Conservation (phyloP, 2,113 vertebrate genomes). For the Psittacula cyanocephala region DNA sequence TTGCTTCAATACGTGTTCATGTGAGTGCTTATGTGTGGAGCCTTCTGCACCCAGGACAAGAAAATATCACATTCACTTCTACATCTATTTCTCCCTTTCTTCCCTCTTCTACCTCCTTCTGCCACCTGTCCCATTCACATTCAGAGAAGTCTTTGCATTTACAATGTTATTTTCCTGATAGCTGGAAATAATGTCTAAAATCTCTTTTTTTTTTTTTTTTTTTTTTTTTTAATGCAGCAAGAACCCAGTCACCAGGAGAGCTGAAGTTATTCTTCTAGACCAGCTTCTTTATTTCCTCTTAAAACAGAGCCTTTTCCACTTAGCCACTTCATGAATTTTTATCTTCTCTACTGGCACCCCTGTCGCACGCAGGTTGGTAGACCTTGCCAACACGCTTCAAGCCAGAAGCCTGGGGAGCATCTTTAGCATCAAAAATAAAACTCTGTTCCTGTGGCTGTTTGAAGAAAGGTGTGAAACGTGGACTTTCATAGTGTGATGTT, state of each 20-base stretch:
- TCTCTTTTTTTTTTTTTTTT: neutral
- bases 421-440: neutral
- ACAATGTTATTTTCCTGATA: neutral
- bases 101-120: neutral
- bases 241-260: neutral
- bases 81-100: neutral
- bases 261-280: neutral
- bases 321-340: neutral
- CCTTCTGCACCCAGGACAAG: neutral
- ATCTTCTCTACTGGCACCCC: neutral
- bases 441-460: neutral
- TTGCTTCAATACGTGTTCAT: neutral
- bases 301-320: neutral
- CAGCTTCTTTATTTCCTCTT: neutral
- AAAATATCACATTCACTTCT: neutral
- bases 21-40: neutral
- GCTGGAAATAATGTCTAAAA: neutral
- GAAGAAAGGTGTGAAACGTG: neutral
- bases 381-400: constrained; percentile 6
- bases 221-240: neutral
- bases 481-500: neutral
- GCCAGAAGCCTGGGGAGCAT: neutral
- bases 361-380: neutral
- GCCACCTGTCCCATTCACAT: neutral
- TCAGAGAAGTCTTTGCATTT: neutral